A percentile compares a stretch with the other conserved stretches of the same genome.
Evolutionary conservation across 2,888 invertebrate species (phyloP).

Genomic region (Phalera bucephala): DNA sequence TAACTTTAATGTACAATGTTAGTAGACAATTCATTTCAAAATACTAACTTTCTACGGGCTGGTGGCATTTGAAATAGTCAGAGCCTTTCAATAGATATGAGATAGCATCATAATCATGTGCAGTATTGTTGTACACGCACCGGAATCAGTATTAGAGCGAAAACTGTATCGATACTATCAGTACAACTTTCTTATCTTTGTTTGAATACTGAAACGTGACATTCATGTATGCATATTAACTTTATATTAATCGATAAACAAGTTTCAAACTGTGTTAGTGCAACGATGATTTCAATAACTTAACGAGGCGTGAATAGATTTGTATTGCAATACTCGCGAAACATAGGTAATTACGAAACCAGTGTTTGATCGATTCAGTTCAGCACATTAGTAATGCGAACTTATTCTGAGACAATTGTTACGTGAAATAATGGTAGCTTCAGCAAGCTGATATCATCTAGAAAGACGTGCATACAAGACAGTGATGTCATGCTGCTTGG

Average conservation of each 20-base stretch:
- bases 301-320: constrained; percentile 40
- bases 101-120: constrained; percentile 55
- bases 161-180: constrained; percentile 44
- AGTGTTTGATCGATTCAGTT: constrained; percentile 36
- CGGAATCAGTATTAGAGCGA: constrained; percentile 23
- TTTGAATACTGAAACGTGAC: constrained; percentile 52
- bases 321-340: constrained; percentile 38
- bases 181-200: constrained; percentile 67
- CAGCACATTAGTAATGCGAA: constrained; percentile 28
- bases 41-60: constrained; percentile 58
- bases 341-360: constrained; percentile 41
- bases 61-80: constrained; percentile 50
- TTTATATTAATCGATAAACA: constrained; percentile 35
- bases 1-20: too few relatives aligned
- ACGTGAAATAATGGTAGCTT: constrained; percentile 11
- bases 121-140: constrained; percentile 45
- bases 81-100: constrained; percentile 39
- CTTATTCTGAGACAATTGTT: constrained; percentile 2
- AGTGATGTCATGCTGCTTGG: constrained; percentile 39
- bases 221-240: constrained; percentile 33
- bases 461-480: constrained; percentile 30
- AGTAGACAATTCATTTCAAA: too few relatives aligned
- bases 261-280: constrained; percentile 34
- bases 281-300: constrained; percentile 45
- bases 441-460: constrained; percentile 24